Conservation (phyloP, 2,113 vertebrate genomes). For the Butorides virescens region DNA sequence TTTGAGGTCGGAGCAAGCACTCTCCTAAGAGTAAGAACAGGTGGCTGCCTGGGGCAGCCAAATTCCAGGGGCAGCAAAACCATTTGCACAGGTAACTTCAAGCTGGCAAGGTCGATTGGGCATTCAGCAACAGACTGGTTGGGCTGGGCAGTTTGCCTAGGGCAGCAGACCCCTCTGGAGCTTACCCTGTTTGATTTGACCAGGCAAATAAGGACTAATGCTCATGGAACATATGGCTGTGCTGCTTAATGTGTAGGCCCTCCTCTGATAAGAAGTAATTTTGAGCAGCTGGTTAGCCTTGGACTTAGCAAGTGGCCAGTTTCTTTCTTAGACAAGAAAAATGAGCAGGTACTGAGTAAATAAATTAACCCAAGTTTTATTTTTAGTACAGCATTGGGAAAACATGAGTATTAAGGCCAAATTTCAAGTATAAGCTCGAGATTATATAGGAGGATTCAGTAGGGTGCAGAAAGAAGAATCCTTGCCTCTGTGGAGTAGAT, state of each 20-base stretch:
- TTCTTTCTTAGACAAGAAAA: conserved; percentile 34
- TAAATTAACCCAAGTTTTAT: neutral
- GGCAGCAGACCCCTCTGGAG: neutral
- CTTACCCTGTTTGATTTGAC: neutral
- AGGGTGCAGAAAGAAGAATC: neutral
- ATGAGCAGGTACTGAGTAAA: neutral
- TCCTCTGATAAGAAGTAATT: neutral
- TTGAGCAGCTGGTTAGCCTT: neutral
- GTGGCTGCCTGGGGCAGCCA: neutral
- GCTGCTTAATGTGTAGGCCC: neutral
- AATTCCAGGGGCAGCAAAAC: neutral
- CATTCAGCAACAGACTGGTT: neutral
- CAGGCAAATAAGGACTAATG: neutral
- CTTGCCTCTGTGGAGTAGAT: neutral
- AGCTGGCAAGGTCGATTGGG: neutral
- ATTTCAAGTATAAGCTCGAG: neutral
- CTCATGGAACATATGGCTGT: neutral
- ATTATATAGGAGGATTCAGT: neutral
- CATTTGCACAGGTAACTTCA: neutral
- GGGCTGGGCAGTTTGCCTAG: conserved; percentile 6
- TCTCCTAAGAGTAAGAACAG: neutral
- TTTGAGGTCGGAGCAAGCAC: neutral
- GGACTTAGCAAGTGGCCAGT: neutral
- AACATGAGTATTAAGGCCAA: neutral
- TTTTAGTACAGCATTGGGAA: neutral